Evolutionary conservation across 2,888 invertebrate species (phyloP).

Genomic region (Aphodius sticticus): DNA sequence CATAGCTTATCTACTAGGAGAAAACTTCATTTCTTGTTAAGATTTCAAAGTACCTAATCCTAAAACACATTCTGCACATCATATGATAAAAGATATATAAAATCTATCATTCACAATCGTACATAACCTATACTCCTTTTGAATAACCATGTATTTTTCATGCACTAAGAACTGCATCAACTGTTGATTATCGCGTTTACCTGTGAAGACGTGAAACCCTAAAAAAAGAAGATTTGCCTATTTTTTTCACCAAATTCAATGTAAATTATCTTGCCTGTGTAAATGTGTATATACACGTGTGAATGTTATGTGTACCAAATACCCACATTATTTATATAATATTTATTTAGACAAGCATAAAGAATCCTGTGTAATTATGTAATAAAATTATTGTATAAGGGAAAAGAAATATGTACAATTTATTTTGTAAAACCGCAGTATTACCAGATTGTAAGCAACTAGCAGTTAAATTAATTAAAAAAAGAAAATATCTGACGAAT

Average conservation of each 20-base stretch:
- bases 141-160: background rate
- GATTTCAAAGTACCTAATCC: too few species aligned
- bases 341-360: background rate
- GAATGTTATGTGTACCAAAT: background rate
- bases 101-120: too few species aligned
- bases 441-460: constrained; percentile 38
- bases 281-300: constrained; percentile 40
- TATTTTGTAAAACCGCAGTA: constrained; percentile 55
- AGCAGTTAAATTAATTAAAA: background rate
- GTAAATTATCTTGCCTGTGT: constrained; percentile 9
- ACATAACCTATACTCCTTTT: background rate
- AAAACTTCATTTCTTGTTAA: too few species aligned
- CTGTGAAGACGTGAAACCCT: too few species aligned
- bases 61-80: background rate
- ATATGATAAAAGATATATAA: background rate
- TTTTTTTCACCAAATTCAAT: background rate
- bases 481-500: constrained; percentile 35
- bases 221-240: background rate
- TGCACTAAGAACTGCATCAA: background rate
- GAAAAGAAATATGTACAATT: constrained; percentile 43
- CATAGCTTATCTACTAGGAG: too few species aligned
- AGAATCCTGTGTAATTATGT: background rate
- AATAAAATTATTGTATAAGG: background rate
- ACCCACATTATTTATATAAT: background rate
- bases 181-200: background rate